Evolutionary conservation across 2,113 vertebrate genomes (phyloP).

Genomic region (Phalacrocorax pelagicus): DNA sequence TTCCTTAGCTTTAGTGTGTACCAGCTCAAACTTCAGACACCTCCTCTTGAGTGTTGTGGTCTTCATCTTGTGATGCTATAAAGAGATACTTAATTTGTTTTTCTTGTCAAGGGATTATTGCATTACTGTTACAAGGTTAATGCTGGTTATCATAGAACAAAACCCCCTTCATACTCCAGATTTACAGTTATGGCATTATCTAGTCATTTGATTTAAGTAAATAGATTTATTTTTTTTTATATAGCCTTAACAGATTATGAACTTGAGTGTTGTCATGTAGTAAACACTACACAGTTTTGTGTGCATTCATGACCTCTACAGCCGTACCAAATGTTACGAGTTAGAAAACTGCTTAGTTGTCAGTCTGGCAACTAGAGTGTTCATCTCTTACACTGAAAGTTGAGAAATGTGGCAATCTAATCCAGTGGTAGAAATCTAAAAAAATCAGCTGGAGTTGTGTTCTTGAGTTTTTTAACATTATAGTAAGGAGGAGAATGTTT

Average conservation of each 20-base stretch:
- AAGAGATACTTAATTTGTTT: not conserved
- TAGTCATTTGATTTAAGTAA: not conserved
- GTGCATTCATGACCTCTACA: not conserved
- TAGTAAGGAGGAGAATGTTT: not conserved
- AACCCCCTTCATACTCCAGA: not conserved
- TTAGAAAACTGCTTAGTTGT: not conserved
- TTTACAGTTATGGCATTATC: not conserved
- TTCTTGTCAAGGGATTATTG: not conserved
- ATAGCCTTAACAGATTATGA: not conserved
- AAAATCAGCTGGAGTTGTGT: not conserved
- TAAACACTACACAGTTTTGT: not conserved
- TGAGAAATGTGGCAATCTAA: not conserved
- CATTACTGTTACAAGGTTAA: not conserved
- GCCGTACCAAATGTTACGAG: not conserved
- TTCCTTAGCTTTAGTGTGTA: not conserved
- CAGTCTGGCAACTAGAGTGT: not conserved
- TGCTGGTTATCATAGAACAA: not conserved
- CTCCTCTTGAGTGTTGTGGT: not conserved
- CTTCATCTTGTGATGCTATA: not conserved
- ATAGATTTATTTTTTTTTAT: not conserved
- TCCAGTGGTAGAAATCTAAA: not conserved
- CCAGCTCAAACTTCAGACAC: not conserved
- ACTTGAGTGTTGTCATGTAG: not conserved
- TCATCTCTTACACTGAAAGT: not conserved
- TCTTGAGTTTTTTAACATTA: not conserved